Base-by-base conservation (phyloP, 2,113 vertebrate species). In the Sciurus niger region DNA sequence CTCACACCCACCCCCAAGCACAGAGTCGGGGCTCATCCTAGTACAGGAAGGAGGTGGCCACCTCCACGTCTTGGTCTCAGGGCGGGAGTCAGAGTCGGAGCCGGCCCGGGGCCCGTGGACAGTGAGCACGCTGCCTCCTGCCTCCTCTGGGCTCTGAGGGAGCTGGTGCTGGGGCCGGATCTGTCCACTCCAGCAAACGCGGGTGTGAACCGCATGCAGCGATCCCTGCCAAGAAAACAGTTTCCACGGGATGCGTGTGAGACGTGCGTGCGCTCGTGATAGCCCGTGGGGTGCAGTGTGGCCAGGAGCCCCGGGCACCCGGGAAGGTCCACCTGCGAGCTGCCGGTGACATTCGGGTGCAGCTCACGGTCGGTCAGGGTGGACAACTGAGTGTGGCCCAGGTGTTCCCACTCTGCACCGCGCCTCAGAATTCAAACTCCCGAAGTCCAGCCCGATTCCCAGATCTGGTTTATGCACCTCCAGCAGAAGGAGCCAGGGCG, bases 261-360 rank as follows among this genome's bases (percentile, higher is more conserved):
- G 58, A 43, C 10, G 2, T 4, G 4, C 25, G 30, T 65, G n/a
- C 65, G 17, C 8, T 0, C 14, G 32, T 13, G 63, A 16, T 4
- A 8, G 6, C 2, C 16, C 13, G 10, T 0, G 1, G 28, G 22
- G 17, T 30, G 5, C 9, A 17, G 6, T 8, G 0, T 16, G 34
- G 9, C 3, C 0, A 2, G 22, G 8, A 78, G 68, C 24, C 63
- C 43, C 18, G 1, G 2, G 68, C 2, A 25, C 4, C 30, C 2
- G 6, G 5, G 18, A 55, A 58, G 37, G 43, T 9, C 48, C 67
- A 17, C 12, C 34, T 25, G 3, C 55, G 0, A 4, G 22, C 12
- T 17, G 9, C 7, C 37, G 9, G 8, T 5, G 10, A 20, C 5
- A 22, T 4, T 40, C 40, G 17, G 4, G n/a, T 32, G 25, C 8